These are phyloP conservation scores for Pediacus dermestoides DNA, from an alignment of 2,888 invertebrate species.

Conservation along the genomic window DNA sequence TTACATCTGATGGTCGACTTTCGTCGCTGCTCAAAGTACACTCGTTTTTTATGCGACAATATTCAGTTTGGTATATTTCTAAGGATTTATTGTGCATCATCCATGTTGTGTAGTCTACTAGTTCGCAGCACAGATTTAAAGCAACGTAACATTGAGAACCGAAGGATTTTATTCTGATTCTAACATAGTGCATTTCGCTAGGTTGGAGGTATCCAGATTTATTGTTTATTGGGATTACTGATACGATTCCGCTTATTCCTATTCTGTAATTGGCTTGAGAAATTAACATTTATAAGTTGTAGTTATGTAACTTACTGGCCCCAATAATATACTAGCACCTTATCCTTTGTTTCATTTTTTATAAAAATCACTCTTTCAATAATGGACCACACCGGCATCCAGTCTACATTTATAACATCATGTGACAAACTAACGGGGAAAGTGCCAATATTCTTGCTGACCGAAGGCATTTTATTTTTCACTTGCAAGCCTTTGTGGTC, in stretches of 20 bases:
- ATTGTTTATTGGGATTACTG: constrained; percentile 17
- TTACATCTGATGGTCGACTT: too few relatives aligned
- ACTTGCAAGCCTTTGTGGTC: too few relatives aligned
- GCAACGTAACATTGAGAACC: constrained; percentile 39
- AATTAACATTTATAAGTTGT: not conserved
- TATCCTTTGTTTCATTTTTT: constrained; percentile 42
- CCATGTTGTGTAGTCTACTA: constrained; percentile 44
- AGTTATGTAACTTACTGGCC: constrained; percentile 35
- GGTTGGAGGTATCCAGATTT: constrained; percentile 44
- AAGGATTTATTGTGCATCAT: constrained; percentile 41
- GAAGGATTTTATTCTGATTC: constrained; percentile 41
- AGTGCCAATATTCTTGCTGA: too few relatives aligned
- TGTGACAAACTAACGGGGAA: constrained; percentile 38
- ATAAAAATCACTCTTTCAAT: constrained; percentile 45
- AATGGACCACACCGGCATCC: constrained; percentile 39
- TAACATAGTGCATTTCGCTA: constrained; percentile 40
- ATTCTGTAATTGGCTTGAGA: constrained; percentile 19
- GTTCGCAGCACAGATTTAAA: constrained; percentile 42
- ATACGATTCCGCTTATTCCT: constrained; percentile 21
- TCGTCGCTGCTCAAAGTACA: too few relatives aligned
- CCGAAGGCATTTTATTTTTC: too few relatives aligned
- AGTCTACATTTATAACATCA: constrained; percentile 41
- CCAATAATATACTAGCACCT: constrained; percentile 46
- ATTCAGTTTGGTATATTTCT: constrained; percentile 22
- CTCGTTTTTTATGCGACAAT: too few relatives aligned